Base-by-base conservation (phyloP, 2,797 vertebrate species). In the Falco rusticolus region DNA sequence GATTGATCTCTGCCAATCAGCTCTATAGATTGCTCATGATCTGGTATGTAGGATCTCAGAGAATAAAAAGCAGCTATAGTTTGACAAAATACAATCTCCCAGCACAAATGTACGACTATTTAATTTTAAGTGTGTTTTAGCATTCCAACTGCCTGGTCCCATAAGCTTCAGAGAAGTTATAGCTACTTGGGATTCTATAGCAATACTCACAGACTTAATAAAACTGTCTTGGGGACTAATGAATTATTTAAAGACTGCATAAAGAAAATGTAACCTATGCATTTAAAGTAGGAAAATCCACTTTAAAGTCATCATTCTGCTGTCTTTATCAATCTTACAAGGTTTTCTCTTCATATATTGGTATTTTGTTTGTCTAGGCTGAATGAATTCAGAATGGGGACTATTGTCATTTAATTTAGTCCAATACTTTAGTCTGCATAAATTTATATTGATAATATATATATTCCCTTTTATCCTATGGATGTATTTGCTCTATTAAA, bases 191-290 rank as follows among this genome's bases (percentile, higher is more conserved):
- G 94, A 97, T 98, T 97, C 97, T 76, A 63, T 19, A 92, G 86
- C 76, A 83, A 87, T 93, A 65, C 80, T 91, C 75, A 25, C 87
- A 96, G 96, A 98, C 97, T 98, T 98, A 97, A 98, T 98, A 98
- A 97, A 98, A 96, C 94, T 97, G 97, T 97, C 97, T 97, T 84
- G 68, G 84, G 92, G 91, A 97, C 97, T 97, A 98, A 98, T 98
- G 97, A 98, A 98, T 98, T 97, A 98, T 98, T 98, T 97, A 98
- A 97, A 97, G 97, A 97, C 96, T 96, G 96, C 88, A 97, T 97
- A 97, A 98, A 97, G 96, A 95, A 97, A 97, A 97, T 82, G 95
- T 97, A 97, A 98, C 97, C 97, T 97, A 96, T 98, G 97, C 97
- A 98, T 97, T 96, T 97, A 90, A 97, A 97, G 95, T 87, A 98